Conservation (phyloP, 2,797 vertebrate genomes). For the Gila robusta region DNA sequence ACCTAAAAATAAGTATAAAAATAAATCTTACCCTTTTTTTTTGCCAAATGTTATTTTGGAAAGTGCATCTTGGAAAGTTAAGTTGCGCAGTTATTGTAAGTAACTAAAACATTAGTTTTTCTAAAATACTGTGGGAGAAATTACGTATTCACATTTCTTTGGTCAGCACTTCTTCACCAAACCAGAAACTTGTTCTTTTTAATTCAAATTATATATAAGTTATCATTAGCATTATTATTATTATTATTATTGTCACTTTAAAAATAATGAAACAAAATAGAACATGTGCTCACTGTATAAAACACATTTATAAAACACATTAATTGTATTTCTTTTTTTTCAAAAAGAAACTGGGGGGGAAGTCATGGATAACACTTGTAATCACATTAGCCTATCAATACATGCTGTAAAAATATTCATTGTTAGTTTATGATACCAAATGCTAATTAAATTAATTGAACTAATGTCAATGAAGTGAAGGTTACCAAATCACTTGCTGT, state of each 20-base stretch:
- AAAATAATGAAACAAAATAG: not conserved
- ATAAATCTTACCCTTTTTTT: not conserved
- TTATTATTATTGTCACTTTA: not conserved
- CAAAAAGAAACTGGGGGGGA: not conserved
- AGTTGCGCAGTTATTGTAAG: not conserved
- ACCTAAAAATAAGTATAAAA: too few relatives aligned
- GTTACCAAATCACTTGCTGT: not conserved
- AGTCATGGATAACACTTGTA: too few relatives aligned
- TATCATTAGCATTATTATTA: not conserved
- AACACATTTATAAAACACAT: too few relatives aligned
- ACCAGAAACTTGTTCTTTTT: not conserved
- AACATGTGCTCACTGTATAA: not conserved
- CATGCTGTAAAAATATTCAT: not conserved
- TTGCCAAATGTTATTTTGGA: not conserved
- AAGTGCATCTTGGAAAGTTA: not conserved
- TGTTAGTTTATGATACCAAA: not conserved
- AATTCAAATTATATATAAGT: not conserved
- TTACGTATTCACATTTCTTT: not conserved
- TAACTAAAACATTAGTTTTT: not conserved
- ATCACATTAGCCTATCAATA: not conserved
- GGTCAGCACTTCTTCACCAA: not conserved
- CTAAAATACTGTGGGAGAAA: not conserved
- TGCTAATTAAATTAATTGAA: not conserved
- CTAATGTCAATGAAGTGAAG: not conserved
- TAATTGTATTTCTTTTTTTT: not conserved